Evolutionary conservation across 1,140 invertebrate species (phyloP).

Genomic region (Papilio helenus): DNA sequence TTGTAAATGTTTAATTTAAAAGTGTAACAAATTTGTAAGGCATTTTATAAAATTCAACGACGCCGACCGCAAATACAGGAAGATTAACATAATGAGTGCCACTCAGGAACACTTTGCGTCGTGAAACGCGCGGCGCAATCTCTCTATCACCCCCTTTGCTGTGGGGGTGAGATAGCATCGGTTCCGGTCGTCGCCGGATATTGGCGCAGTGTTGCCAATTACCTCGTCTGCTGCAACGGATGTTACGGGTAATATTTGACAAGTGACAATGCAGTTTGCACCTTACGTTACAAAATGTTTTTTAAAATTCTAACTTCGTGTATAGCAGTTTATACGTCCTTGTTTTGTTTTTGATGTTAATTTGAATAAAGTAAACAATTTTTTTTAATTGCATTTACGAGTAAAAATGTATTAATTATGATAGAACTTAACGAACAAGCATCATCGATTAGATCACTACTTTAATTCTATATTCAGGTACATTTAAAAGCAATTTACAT

Average conservation of each 20-base stretch:
- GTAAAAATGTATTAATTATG: not conserved
- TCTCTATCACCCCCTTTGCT: slow-evolving; percentile 24
- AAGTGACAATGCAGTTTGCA: not conserved
- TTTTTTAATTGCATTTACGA: too few species aligned
- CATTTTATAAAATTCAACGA: not conserved
- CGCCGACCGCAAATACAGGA: not conserved
- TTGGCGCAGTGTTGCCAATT: slow-evolving; percentile 30
- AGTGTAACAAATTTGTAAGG: not conserved
- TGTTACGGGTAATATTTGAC: not conserved
- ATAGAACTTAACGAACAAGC: not conserved
- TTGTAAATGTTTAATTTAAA: not conserved
- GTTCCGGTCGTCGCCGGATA: slow-evolving; percentile 35
- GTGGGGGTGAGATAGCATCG: slow-evolving; percentile 26
- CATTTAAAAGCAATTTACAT: not conserved
- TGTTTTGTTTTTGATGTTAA: too few species aligned
- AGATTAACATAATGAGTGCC: not conserved
- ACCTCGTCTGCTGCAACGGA: not conserved
- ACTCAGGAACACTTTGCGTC: slow-evolving; percentile 18
- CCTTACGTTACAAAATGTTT: not conserved
- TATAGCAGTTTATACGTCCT: too few species aligned
- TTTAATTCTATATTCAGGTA: not conserved
- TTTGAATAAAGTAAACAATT: too few species aligned
- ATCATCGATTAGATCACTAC: not conserved
- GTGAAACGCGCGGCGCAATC: slow-evolving; percentile 22
- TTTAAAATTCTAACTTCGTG: not conserved